A percentile compares a stretch with the other conserved stretches of the same genome.
These are phyloP conservation scores for Eugnorisma glareosa DNA, from an alignment of 2,888 invertebrate species.

Conservation along the genomic window DNA sequence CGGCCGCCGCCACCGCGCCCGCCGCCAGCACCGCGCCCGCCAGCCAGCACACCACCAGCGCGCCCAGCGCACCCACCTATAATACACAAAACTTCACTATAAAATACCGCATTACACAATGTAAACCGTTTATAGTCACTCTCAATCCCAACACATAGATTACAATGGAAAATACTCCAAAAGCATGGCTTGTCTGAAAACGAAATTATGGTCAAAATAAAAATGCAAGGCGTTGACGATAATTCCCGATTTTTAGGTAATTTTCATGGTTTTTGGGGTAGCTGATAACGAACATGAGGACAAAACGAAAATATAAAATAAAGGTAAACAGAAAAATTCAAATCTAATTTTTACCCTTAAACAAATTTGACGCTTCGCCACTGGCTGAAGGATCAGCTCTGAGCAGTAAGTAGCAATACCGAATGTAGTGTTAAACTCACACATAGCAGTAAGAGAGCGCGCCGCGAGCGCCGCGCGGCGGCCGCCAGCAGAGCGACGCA, in stretches of 20 bases:
- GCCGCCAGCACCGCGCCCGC: slow-evolving; percentile 96
- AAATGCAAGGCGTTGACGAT: too few species aligned
- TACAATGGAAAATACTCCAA: neutral
- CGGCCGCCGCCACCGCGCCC: slow-evolving; percentile 95
- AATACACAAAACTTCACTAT: neutral
- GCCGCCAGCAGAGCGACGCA: slow-evolving; percentile 97
- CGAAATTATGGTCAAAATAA: too few species aligned
- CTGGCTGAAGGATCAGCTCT: neutral
- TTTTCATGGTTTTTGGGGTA: too few species aligned
- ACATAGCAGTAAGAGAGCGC: slow-evolving; percentile 96
- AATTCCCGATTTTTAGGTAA: too few species aligned
- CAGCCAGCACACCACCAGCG: slow-evolving; percentile 94
- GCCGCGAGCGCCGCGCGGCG: slow-evolving; percentile 96
- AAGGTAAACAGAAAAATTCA: too few species aligned
- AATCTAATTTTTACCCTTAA: too few species aligned
- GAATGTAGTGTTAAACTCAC: slow-evolving; percentile 82
- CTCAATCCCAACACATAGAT: neutral
- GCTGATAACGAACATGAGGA: too few species aligned
- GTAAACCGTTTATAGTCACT: neutral
- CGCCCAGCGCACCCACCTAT: slow-evolving; percentile 92
- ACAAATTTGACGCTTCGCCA: too few species aligned
- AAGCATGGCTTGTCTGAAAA: neutral
- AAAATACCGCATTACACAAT: neutral
- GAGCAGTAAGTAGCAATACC: neutral
- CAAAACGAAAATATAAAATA: too few species aligned